Conservation (phyloP, 2,113 vertebrate genomes). For the Chaetops frenatus region DNA sequence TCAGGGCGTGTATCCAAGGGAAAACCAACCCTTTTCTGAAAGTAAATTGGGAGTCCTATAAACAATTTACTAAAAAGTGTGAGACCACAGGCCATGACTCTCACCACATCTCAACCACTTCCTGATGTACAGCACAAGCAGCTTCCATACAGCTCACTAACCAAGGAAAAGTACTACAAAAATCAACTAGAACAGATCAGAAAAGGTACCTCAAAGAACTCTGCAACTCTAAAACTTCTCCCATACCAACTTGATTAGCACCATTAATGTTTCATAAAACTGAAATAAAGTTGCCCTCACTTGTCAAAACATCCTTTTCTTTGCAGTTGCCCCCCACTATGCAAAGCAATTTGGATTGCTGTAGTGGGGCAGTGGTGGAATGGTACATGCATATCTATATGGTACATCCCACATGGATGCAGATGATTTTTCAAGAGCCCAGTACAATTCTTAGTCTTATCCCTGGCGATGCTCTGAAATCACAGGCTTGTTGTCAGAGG, state of each 20-base stretch:
- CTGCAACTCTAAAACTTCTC: not conserved
- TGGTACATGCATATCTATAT: not conserved
- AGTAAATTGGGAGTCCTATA: not conserved
- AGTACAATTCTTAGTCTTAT: not conserved
- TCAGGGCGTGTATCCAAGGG: not conserved
- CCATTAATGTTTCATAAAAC: not conserved
- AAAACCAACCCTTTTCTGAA: not conserved
- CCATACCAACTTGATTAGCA: not conserved
- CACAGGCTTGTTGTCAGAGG: not conserved
- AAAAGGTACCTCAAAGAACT: not conserved
- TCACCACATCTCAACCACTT: not conserved
- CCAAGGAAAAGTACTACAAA: not conserved
- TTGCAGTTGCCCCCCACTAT: not conserved
- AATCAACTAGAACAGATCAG: not conserved
- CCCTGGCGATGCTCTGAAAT: not conserved
- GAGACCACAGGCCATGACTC: not conserved
- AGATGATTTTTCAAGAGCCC: not conserved
- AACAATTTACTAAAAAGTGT: not conserved
- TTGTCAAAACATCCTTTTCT: not conserved
- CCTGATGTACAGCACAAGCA: not conserved
- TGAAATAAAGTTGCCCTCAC: not conserved
- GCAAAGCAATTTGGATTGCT: not conserved
- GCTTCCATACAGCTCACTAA: not conserved
- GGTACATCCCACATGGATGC: not conserved
- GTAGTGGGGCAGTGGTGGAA: not conserved